Evolutionary conservation across 2,888 invertebrate genomes (phyloP), one percentile per base, ranked within the genome.

Genomic region (Troides aeacus): DNA sequence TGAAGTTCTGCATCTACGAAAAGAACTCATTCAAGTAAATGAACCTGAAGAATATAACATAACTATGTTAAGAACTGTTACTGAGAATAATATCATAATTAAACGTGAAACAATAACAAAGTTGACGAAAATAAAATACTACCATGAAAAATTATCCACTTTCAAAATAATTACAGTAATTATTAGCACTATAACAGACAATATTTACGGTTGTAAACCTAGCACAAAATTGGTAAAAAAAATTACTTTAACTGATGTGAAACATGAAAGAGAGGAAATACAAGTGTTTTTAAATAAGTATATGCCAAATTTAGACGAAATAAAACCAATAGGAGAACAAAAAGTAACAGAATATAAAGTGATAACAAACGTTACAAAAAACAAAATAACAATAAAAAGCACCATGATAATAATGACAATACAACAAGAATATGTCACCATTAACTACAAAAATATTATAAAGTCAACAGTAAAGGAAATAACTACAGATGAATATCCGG

Each of bases 11-110:
- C 53, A 5, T 30, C 58, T 68, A 58, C 30, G 58, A 4, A 68
- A 57, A 36, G 65, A 70, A 66, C 21, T 65, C n/a, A 56, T 62
- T 59, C 65, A 62, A 46, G 30, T 66, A 36, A 70, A 63, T 63
- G 63, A 68, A 68, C 68, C 68, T 1, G 68, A 68, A 68, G 58
- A 58, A 46, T 63, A 62, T 50, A 63, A 63, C 2, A 68, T 68
- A 42, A 62, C n/a, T 24, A 62, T 30, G 18, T n/a, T 68, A 17
- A 69, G 67, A 23, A 71, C 71, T 36, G 30, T 74, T 23, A 71
- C 69, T 18, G 72, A 69, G 72, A 71, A 70, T 3, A 30, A 60
- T n/a, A 30, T 71, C 24, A 72, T 70, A 4, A 60, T 68, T 36
- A 64, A 60, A 39, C 57, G 68, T 0, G 60, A 64, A 42, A 61